These are phyloP conservation scores for Palloptera scutellata DNA, from an alignment of 2,888 invertebrate species.

Conservation along the genomic window DNA sequence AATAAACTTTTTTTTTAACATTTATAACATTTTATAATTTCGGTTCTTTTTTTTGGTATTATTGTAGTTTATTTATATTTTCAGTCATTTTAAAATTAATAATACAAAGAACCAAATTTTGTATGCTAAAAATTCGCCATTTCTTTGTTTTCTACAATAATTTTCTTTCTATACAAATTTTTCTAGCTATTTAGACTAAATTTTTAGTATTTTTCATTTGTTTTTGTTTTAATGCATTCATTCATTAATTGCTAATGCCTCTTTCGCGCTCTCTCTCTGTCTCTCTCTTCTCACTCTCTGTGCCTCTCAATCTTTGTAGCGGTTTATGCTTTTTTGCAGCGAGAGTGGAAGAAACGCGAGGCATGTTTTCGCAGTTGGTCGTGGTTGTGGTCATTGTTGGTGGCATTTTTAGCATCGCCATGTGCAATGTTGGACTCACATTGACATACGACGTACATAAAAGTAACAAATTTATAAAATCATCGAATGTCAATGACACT, in stretches of 20 bases:
- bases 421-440: conserved; percentile 10
- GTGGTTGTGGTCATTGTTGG: not conserved
- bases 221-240: not conserved
- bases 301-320: too few relatives aligned
- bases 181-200: not conserved
- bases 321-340: not conserved
- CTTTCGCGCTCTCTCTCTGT: too few relatives aligned
- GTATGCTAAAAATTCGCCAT: not conserved
- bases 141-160: not conserved
- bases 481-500: conserved; percentile 1
- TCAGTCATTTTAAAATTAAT: not conserved
- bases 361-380: not conserved
- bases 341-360: not conserved
- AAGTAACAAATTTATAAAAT: not conserved
- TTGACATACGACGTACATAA: not conserved
- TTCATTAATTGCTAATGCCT: too few relatives aligned
- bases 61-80: not conserved
- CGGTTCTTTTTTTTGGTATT: not conserved
- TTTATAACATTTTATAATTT: too few relatives aligned
- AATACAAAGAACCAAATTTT: not conserved
- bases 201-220: not conserved
- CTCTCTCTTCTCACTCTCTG: too few relatives aligned
- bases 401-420: not conserved
- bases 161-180: not conserved
- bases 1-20: not conserved